Percentiles rank a stretch among this genome's conserved stretches.
These are phyloP conservation scores for Montipora capricornis DNA, from an alignment of 64 coral and sea anemone genomes.

Conservation along the genomic window DNA sequence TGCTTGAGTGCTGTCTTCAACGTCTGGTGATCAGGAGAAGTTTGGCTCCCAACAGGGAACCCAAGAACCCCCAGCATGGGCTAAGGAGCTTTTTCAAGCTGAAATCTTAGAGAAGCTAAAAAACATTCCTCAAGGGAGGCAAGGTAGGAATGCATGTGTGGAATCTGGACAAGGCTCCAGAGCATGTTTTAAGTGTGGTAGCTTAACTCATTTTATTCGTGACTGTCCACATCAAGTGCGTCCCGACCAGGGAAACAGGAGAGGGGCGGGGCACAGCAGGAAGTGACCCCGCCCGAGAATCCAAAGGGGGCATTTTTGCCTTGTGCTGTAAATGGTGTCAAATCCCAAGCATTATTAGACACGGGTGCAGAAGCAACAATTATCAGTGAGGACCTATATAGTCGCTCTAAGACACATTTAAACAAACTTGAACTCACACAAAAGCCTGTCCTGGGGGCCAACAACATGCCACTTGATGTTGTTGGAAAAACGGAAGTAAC, in stretches of 20 bases:
- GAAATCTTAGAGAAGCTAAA: background rate
- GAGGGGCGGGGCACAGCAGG: background rate
- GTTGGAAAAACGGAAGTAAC: background rate
- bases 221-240: background rate
- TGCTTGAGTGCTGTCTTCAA: background rate
- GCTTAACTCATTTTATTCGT: background rate
- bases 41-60: background rate
- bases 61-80: background rate
- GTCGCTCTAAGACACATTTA: background rate
- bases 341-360: constrained; percentile 9
- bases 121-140: background rate
- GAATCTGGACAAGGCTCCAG: background rate
- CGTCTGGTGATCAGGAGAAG: background rate
- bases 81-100: background rate
- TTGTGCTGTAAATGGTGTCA: constrained; percentile 16
- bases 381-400: constrained; percentile 26
- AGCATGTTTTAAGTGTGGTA: background rate
- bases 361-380: constrained; percentile 37
- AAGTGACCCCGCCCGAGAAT: constrained; percentile 26
- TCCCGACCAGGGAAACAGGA: background rate
- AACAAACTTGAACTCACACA: background rate
- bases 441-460: constrained; percentile 17
- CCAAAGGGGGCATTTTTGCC: constrained; percentile 25
- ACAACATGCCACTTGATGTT: constrained; percentile 29
- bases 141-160: background rate